phyloP scores from a whole-genome alignment of 2,797 vertebrate genomes.

The Percopsis omiscomaycus region DNA sequence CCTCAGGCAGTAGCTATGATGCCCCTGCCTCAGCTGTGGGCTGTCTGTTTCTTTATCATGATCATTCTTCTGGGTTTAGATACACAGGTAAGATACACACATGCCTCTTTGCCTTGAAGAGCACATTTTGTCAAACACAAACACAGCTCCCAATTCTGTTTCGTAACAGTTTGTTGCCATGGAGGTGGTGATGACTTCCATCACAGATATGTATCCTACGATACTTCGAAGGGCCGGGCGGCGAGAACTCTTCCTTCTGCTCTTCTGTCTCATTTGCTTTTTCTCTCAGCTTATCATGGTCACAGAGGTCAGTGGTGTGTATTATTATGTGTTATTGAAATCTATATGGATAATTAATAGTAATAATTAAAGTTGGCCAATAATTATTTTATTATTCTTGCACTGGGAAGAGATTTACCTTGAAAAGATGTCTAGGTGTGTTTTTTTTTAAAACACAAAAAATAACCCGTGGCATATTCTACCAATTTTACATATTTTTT shows the following conservation, averaged over 20 bases:
- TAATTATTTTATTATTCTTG: no score
- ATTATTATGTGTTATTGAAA: not conserved
- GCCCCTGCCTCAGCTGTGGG: slow-evolving; percentile 89
- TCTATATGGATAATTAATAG: not conserved
- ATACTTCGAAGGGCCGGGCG: slow-evolving; percentile 62
- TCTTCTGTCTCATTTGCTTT: slow-evolving; percentile 74
- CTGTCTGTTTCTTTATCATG: slow-evolving; percentile 90
- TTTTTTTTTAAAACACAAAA: no score
- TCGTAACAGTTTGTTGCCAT: slow-evolving; percentile 71
- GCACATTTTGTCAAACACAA: not conserved
- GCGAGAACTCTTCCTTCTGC: slow-evolving; percentile 67
- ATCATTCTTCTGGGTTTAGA: slow-evolving; percentile 89
- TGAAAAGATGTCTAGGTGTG: no score
- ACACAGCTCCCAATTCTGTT: not conserved
- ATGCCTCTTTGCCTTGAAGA: not conserved
- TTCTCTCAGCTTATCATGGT: slow-evolving; percentile 69
- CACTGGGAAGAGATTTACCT: no score
- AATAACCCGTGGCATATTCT: no score
- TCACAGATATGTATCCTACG: slow-evolving; percentile 71
- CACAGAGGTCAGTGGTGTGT: slow-evolving; percentile 66
- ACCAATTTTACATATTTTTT: no score
- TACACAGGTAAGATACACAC: slow-evolving; percentile 79
- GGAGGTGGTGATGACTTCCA: slow-evolving; percentile 73
- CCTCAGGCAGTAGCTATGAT: slow-evolving; percentile 90
- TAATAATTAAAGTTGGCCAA: not conserved